Conservation (phyloP, 92 coral and sea anemone genomes). For the Micromussa lordhowensis region DNA sequence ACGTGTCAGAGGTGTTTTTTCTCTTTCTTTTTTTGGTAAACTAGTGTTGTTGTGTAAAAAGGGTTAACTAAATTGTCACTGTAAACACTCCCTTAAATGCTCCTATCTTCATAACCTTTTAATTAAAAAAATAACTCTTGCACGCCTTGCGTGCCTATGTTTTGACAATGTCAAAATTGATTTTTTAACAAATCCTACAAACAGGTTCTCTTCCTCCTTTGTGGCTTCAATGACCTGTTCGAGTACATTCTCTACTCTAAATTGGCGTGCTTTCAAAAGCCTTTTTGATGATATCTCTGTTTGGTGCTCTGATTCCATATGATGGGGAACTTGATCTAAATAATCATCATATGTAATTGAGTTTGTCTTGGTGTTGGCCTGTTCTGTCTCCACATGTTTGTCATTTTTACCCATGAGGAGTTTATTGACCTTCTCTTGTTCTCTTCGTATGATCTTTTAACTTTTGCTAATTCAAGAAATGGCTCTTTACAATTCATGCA, state of each 20-base stretch:
- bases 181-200: neutral
- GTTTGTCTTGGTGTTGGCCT: neutral
- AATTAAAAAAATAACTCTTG: no score
- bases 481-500: neutral
- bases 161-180: neutral
- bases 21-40: no score
- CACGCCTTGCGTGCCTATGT: no score
- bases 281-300: neutral
- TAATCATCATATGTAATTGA: no score
- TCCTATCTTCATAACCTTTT: no score
- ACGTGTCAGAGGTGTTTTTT: no score
- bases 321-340: no score
- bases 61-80: no score
- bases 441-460: neutral
- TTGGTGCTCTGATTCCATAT: no score
- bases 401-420: neutral
- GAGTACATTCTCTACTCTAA: neutral
- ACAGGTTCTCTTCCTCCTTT: conserved; percentile 1
- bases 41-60: no score
- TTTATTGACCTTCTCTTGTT: neutral
- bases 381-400: neutral
- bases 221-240: no score
- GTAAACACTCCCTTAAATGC: no score
- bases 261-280: neutral
- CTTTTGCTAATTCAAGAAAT: neutral